Conservation (phyloP, 1,140 invertebrate species). For the Drosophila melanica region DNA sequence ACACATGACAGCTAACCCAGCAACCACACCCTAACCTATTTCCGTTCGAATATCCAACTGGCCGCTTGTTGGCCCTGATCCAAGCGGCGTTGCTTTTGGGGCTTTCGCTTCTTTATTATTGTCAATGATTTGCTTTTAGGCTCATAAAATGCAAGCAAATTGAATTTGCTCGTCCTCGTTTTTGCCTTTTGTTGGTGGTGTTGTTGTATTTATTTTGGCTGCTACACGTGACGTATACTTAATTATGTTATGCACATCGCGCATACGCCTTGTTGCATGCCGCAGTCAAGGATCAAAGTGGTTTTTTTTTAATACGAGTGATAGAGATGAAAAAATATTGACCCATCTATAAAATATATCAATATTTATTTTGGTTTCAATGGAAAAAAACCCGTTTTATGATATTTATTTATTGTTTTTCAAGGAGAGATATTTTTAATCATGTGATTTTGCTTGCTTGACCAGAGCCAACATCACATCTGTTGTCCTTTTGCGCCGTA, state of each 20-base stretch:
- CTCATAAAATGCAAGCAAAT: constrained; percentile 74
- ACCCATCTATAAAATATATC: too few species aligned
- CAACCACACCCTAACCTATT: background rate
- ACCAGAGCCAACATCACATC: background rate
- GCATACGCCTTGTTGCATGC: constrained; percentile 34
- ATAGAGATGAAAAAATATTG: background rate
- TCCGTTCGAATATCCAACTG: background rate
- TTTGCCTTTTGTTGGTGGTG: background rate
- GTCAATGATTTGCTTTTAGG: constrained; percentile 78
- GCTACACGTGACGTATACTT: constrained; percentile 48
- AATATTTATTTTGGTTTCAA: too few species aligned
- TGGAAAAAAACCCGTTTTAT: too few species aligned
- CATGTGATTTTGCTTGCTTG: too few species aligned
- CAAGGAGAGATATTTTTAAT: too few species aligned
- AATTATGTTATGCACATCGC: constrained; percentile 43
- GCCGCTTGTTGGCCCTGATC: constrained; percentile 22
- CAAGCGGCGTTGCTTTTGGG: constrained; percentile 20
- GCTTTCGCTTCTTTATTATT: constrained; percentile 63
- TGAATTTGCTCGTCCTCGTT: constrained; percentile 67
- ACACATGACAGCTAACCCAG: background rate
- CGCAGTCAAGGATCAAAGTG: background rate
- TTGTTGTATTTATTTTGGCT: constrained; percentile 6
- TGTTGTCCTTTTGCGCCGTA: background rate
- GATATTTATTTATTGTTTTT: too few species aligned
- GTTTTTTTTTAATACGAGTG: background rate